These are phyloP conservation scores for Notothenia coriiceps DNA, from an alignment of 2,113 vertebrate species.

Conservation along the genomic window DNA sequence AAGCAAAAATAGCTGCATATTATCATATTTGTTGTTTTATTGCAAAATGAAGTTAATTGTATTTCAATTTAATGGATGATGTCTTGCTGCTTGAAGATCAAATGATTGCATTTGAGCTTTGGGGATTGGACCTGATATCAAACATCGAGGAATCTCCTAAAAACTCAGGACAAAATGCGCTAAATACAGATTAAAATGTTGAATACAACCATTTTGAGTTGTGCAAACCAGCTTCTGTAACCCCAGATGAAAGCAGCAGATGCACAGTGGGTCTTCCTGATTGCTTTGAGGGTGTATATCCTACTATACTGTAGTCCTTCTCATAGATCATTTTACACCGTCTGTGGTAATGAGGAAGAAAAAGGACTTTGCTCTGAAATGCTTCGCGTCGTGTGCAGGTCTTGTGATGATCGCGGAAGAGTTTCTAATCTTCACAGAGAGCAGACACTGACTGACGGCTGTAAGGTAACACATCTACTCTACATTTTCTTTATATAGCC, in stretches of 20 bases:
- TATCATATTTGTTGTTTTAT: not conserved
- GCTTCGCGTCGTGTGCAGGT: conserved; percentile 36
- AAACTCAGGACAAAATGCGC: not conserved
- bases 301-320: conserved; percentile 1
- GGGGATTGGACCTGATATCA: conserved; percentile 35
- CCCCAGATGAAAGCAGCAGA: not conserved
- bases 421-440: conserved; percentile 30
- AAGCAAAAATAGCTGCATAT: not conserved
- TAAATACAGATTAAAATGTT: not conserved
- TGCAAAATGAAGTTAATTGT: conserved; percentile 34
- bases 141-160: conserved; percentile 13
- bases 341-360: conserved; percentile 69
- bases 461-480: conserved; percentile 58
- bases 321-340: conserved; percentile 28
- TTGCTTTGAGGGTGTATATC: not conserved
- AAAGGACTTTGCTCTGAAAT: conserved; percentile 80
- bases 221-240: not conserved
- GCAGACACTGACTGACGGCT: conserved; percentile 39
- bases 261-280: not conserved
- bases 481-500: not conserved
- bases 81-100: conserved; percentile 46
- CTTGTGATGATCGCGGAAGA: conserved; percentile 72
- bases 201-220: not conserved
- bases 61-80: conserved; percentile 36
- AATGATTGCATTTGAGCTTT: conserved; percentile 33